phyloP scores from a whole-genome alignment of 2,797 vertebrate genomes.

The Parotocinclus haroldoi region DNA sequence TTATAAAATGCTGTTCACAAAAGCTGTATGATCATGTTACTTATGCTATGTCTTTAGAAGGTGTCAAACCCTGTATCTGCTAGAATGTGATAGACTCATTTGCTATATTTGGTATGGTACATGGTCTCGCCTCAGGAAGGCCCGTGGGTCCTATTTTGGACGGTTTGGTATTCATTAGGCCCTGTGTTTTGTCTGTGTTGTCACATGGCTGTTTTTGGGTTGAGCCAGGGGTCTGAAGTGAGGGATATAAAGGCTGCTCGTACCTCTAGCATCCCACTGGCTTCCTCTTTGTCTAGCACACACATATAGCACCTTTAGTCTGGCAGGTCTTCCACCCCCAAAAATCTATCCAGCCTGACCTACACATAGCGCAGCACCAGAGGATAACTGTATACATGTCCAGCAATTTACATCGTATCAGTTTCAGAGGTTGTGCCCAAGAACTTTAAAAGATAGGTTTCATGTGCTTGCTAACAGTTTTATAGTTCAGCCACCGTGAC shows the following conservation, averaged over 20 bases:
- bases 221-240: constrained; percentile 51
- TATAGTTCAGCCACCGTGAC: too few species aligned
- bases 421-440: too few species aligned
- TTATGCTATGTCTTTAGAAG: too few species aligned
- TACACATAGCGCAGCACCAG: constrained; percentile 23
- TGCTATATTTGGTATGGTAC: constrained; percentile 54
- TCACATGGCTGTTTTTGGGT: constrained; percentile 58
- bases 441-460: too few species aligned
- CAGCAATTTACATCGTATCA: too few species aligned
- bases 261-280: constrained; percentile 36
- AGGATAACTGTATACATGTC: neutral
- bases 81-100: constrained; percentile 24
- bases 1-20: too few species aligned
- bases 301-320: constrained; percentile 24
- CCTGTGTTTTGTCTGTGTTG: constrained; percentile 59
- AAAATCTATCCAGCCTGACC: constrained; percentile 16
- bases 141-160: constrained; percentile 48
- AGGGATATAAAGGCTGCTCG: constrained; percentile 45
- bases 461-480: too few species aligned
- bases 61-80: constrained; percentile 3
- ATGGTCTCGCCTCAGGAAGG: constrained; percentile 39
- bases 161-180: constrained; percentile 52
- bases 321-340: constrained; percentile 33
- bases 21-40: too few species aligned
- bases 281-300: constrained; percentile 31